These are phyloP conservation scores for Sebastes aleutianus DNA, from an alignment of 2,797 vertebrate species.

Conservation along the genomic window DNA sequence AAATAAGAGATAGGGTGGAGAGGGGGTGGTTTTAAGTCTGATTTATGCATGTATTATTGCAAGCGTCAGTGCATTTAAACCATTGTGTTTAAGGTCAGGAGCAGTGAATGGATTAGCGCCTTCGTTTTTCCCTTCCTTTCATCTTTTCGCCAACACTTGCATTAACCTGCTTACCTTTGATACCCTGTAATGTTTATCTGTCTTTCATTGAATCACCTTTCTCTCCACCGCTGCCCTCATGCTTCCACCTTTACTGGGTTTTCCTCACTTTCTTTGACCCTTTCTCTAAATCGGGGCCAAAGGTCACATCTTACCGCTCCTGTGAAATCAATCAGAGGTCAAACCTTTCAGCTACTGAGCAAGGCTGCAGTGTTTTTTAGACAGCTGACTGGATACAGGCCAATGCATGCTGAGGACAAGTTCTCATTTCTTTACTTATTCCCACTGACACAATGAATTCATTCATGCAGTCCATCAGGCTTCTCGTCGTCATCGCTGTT, in stretches of 20 bases:
- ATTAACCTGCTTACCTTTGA: conserved; percentile 10
- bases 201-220: conserved; percentile 11
- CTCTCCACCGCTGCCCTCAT: background rate
- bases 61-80: background rate
- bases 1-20: background rate
- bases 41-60: conserved; percentile 30
- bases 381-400: conserved; percentile 27
- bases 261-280: conserved; percentile 21
- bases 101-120: conserved; percentile 1
- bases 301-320: conserved; percentile 37
- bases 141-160: conserved; percentile 25
- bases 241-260: background rate
- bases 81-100: conserved; percentile 15
- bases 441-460: conserved; percentile 27
- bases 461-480: conserved; percentile 32
- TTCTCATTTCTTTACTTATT: conserved; percentile 37
- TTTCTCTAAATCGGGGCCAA: conserved; percentile 29
- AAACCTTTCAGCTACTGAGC: conserved; percentile 24
- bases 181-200: conserved; percentile 4
- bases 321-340: conserved; percentile 44
- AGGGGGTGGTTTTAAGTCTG: conserved; percentile 8
- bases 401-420: conserved; percentile 4
- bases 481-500: conserved; percentile 18
- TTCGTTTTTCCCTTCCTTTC: conserved; percentile 8
- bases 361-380: conserved; percentile 16